These are phyloP conservation scores for Palloptera scutellata DNA, from an alignment of 2,888 invertebrate genomes.

Conservation along the genomic window DNA sequence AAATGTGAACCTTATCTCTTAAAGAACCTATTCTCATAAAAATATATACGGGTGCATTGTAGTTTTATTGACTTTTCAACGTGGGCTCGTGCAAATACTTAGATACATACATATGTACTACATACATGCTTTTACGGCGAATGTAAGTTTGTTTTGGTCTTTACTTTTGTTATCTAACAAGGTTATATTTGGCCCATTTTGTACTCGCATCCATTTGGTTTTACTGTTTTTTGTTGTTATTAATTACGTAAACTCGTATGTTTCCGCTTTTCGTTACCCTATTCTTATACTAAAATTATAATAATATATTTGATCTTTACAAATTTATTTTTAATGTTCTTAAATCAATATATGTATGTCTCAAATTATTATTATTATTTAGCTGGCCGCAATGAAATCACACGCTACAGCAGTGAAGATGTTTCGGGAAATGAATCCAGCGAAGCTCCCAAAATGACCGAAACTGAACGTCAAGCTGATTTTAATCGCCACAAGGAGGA, in stretches of 20 bases:
- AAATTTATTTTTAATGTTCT: too few relatives aligned
- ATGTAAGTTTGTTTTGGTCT: not conserved
- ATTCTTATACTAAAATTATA: too few relatives aligned
- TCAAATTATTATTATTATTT: slow-evolving; percentile 31
- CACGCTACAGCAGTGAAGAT: slow-evolving; percentile 64
- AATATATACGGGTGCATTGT: too few relatives aligned
- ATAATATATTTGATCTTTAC: too few relatives aligned
- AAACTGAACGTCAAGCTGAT: slow-evolving; percentile 66
- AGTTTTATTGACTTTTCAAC: too few relatives aligned
- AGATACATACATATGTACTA: not conserved
- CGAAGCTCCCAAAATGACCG: slow-evolving; percentile 62
- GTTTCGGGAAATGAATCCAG: slow-evolving; percentile 64
- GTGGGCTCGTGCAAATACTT: too few relatives aligned
- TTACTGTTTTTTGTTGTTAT: not conserved
- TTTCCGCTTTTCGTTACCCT: too few relatives aligned
- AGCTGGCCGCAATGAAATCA: slow-evolving; percentile 60
- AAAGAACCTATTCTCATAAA: too few relatives aligned
- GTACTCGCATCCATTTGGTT: not conserved
- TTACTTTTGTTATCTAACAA: not conserved
- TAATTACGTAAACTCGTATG: too few relatives aligned
- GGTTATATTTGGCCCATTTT: not conserved
- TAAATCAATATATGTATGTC: not conserved
- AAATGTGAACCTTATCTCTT: too few relatives aligned
- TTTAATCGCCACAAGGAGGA: slow-evolving; percentile 84
- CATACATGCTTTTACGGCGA: too few relatives aligned